Evolutionary conservation across 2,888 invertebrate genomes (phyloP).

Genomic region (Fragum fragum): DNA sequence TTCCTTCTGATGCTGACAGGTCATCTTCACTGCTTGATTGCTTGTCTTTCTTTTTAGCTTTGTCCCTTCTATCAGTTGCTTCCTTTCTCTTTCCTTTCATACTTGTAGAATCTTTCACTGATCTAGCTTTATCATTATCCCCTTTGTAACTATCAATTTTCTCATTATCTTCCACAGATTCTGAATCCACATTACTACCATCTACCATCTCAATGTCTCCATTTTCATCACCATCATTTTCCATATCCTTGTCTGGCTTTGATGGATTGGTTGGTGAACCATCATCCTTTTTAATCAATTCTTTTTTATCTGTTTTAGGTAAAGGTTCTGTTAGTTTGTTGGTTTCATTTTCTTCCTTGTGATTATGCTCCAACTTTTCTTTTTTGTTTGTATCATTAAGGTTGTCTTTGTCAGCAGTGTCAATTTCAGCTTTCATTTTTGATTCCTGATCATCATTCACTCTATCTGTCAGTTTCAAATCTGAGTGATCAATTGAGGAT

Average conservation of each 20-base stretch:
- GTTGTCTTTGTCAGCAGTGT: slow-evolving; percentile 4
- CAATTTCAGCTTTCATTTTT: slow-evolving; percentile 5
- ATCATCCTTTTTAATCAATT: slow-evolving; percentile 69
- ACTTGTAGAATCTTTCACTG: not conserved
- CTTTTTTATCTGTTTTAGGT: slow-evolving; percentile 75
- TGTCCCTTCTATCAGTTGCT: not conserved
- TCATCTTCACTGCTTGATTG: not conserved
- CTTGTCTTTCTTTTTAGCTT: not conserved
- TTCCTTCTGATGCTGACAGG: slow-evolving; percentile 38
- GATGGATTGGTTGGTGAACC: not conserved
- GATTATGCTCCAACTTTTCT: too few species aligned
- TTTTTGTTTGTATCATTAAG: too few species aligned
- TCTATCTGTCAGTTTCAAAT: not conserved
- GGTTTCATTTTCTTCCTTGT: too few species aligned
- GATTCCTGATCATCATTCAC: not conserved
- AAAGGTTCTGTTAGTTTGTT: too few species aligned
- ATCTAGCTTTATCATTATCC: not conserved
- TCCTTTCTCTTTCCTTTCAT: slow-evolving; percentile 11
- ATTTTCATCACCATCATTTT: not conserved
- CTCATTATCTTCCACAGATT: not conserved
- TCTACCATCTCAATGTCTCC: not conserved
- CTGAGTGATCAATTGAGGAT: not conserved
- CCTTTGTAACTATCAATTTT: not conserved
- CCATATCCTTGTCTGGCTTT: not conserved
- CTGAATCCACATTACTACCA: not conserved